A percentile compares a stretch with the other conserved stretches of the same genome.
These are phyloP conservation scores for Urosaurus nigricauda DNA, from an alignment of 2,797 vertebrate species.

Conservation along the genomic window DNA sequence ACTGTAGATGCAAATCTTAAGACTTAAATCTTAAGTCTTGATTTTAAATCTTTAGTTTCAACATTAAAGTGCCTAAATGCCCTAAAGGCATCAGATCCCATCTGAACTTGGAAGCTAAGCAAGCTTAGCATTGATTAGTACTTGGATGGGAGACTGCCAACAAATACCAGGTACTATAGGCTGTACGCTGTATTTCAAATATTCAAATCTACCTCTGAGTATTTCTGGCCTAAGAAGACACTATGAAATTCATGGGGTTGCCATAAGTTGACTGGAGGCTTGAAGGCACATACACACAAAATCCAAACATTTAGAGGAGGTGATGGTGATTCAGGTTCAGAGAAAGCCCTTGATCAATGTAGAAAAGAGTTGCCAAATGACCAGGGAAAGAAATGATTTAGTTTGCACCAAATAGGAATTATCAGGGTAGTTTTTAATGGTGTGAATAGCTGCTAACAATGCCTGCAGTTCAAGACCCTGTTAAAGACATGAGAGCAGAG, in stretches of 20 bases:
- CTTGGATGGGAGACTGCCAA: too few relatives aligned
- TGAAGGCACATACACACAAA: too few relatives aligned
- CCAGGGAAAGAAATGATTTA: not conserved
- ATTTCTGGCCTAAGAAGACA: too few relatives aligned
- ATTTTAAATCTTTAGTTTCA: slow-evolving; percentile 30
- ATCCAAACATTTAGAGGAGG: not conserved
- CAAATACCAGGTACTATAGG: too few relatives aligned
- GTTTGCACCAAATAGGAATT: not conserved
- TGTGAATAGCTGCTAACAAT: not conserved
- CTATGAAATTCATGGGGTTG: too few relatives aligned
- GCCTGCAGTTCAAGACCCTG: not conserved
- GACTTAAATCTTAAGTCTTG: slow-evolving; percentile 23
- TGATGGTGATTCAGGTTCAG: not conserved
- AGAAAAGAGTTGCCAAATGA: not conserved
- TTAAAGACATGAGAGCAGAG: not conserved
- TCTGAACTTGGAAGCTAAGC: too few relatives aligned
- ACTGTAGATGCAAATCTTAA: not conserved
- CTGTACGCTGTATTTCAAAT: too few relatives aligned
- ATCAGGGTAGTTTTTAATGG: not conserved
- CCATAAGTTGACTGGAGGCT: too few relatives aligned
- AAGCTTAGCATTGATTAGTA: too few relatives aligned
- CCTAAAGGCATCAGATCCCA: too few relatives aligned
- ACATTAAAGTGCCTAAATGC: not conserved
- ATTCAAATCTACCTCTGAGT: too few relatives aligned
- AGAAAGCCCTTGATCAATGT: not conserved